Percentiles rank a stretch among this genome's conserved stretches.
These are phyloP conservation scores for Anticlea derivata DNA, from an alignment of 2,888 invertebrate species.

Conservation along the genomic window DNA sequence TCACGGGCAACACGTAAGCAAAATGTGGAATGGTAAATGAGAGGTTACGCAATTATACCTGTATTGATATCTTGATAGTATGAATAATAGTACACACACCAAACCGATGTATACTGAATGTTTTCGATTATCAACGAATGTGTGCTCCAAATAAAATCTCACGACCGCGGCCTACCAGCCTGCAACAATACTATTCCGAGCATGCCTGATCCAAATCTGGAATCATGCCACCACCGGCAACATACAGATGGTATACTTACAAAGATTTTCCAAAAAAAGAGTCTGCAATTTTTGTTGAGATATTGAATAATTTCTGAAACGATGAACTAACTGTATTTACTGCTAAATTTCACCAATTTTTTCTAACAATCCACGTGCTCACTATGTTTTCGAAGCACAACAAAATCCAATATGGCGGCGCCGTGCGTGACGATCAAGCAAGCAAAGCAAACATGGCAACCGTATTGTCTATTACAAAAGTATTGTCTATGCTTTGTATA, in stretches of 20 bases:
- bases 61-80: conserved; percentile 51
- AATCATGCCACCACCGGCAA: conserved; percentile 69
- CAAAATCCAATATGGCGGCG: conserved; percentile 89
- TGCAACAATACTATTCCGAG: conserved; percentile 34
- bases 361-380: conserved; percentile 87
- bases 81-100: conserved; percentile 3
- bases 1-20: conserved; percentile 82
- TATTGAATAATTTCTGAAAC: conserved; percentile 53
- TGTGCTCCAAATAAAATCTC: conserved; percentile 4
- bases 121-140: conserved; percentile 1
- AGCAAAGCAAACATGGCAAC: conserved; percentile 51
- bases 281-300: conserved; percentile 51
- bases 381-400: conserved; percentile 87
- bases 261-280: conserved; percentile 58
- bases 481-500: too few species aligned
- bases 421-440: conserved; percentile 25
- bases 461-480: conserved; percentile 24
- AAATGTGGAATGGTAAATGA: conserved; percentile 75
- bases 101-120: conserved; percentile 1
- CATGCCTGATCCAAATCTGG: conserved; percentile 57
- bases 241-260: conserved; percentile 61
- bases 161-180: conserved; percentile 34
- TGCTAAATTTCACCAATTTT: conserved; percentile 73
- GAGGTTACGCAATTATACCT: conserved; percentile 79
- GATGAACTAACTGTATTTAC: conserved; percentile 60